Evolutionary conservation across 1,140 invertebrate species (phyloP), one percentile per base, ranked within the genome.

Genomic region (Elysia chlorotica): DNA sequence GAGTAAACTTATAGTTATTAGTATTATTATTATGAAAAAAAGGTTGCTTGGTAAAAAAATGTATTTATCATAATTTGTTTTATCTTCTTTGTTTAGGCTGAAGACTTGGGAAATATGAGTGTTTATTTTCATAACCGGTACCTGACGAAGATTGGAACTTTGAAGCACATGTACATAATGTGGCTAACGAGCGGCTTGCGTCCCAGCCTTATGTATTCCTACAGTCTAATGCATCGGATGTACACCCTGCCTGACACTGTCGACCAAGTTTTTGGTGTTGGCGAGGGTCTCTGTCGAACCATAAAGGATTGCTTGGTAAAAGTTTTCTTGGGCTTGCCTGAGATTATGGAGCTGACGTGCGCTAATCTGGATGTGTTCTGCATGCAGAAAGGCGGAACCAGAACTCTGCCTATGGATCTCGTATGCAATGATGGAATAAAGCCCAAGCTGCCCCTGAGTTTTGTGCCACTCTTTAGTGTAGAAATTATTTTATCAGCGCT

Each of bases 71-170:
- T n/a, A n/a, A n/a, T n/a, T n/a, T n/a, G n/a, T n/a, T n/a, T n/a
- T n/a, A n/a, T n/a, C n/a, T n/a, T n/a, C n/a, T n/a, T n/a, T n/a
- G n/a, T n/a, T n/a, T n/a, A n/a, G n/a, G n/a, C n/a, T n/a, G n/a
- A n/a, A n/a, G n/a, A n/a, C n/a, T n/a, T n/a, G n/a, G n/a, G n/a
- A n/a, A n/a, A n/a, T n/a, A n/a, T n/a, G n/a, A n/a, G n/a, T n/a
- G n/a, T n/a, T n/a, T n/a, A n/a, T n/a, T n/a, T n/a, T n/a, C 67
- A 69, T 23, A 69, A 38, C 59, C 61, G 63, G 35, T 63, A 71
- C 28, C 59, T 71, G 2, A 71, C 69, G 2, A 71, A 71, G 36
- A 71, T 71, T 63, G 69, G 69, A 31, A 71, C 69, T 1, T 63
- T 71, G 14, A 31, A 48, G 30, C 57, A 71, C 25, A 61, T 71